Evolutionary conservation across 2,888 invertebrate genomes (phyloP).

Genomic region (Anorthoa munda): DNA sequence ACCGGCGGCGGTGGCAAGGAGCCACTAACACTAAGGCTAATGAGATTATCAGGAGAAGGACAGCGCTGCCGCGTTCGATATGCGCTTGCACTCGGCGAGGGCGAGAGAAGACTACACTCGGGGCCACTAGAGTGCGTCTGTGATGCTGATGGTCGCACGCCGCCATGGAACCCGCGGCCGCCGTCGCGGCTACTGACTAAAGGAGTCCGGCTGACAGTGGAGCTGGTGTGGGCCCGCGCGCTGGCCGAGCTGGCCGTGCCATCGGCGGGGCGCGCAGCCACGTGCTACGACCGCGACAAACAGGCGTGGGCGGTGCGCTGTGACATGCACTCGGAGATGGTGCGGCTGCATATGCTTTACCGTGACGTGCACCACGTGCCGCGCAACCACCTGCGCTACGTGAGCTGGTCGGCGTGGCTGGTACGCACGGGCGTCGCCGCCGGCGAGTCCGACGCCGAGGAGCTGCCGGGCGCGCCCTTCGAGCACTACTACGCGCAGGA

Average conservation of each 20-base stretch:
- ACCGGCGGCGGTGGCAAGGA: constrained; percentile 92
- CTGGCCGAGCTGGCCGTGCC: constrained; percentile 90
- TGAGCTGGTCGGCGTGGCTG: constrained; percentile 94
- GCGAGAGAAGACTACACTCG: constrained; percentile 92
- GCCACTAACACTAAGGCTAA: constrained; percentile 90
- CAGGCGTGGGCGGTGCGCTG: constrained; percentile 95
- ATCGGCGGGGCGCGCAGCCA: constrained; percentile 90
- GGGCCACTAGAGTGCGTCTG: constrained; percentile 93
- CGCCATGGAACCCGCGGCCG: constrained; percentile 93
- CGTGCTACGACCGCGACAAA: constrained; percentile 95
- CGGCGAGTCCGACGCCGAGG: constrained; percentile 92
- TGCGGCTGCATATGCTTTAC: constrained; percentile 94
- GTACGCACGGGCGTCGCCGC: constrained; percentile 89
- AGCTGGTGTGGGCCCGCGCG: constrained; percentile 93
- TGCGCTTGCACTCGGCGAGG: constrained; percentile 93
- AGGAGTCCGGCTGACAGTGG: constrained; percentile 93
- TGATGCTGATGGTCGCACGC: constrained; percentile 93
- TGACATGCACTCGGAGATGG: constrained; percentile 94
- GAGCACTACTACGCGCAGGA: constrained; percentile 96
- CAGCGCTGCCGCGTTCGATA: constrained; percentile 95
- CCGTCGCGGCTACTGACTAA: constrained; percentile 92
- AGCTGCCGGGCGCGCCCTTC: constrained; percentile 94
- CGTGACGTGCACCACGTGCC: constrained; percentile 95
- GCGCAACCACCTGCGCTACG: constrained; percentile 93
- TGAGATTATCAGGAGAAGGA: constrained; percentile 95